These are phyloP conservation scores for Sturnira hondurensis DNA, from an alignment of 2,113 vertebrate species.

Conservation along the genomic window DNA sequence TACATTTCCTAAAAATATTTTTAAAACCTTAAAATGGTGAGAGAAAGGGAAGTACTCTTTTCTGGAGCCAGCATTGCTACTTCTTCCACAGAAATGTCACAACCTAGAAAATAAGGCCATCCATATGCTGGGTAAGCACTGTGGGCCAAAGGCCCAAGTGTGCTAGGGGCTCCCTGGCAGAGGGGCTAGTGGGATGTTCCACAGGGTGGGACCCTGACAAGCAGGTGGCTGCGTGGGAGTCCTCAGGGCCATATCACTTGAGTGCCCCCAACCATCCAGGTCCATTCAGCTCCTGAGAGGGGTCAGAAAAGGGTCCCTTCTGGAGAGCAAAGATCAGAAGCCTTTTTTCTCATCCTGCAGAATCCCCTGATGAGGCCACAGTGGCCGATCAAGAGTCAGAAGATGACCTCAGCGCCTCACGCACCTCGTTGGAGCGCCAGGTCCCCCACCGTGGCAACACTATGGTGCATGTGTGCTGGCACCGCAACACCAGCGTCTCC, in stretches of 20 bases:
- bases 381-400: constrained; percentile 93
- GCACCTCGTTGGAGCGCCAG: constrained; percentile 90
- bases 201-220: neutral
- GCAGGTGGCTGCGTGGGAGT: neutral
- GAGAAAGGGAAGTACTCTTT: neutral
- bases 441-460: constrained; percentile 96
- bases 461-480: constrained; percentile 99
- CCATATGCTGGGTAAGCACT: neutral
- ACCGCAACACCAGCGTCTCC: constrained; percentile 98
- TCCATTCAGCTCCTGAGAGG: neutral
- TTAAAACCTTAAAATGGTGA: neutral
- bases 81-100: neutral
- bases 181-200: no score
- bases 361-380: constrained; percentile 90
- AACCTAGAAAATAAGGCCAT: neutral
- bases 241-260: neutral
- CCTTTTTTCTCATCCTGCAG: constrained; percentile 79
- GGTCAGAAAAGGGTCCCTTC: neutral
- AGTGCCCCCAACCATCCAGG: neutral
- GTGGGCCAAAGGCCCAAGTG: rapidly evolving
- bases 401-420: constrained; percentile 91
- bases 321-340: neutral
- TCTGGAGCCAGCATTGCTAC: neutral
- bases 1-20: neutral
- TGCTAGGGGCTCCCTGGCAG: rapidly evolving